phyloP scores from a whole-genome alignment of 2,113 vertebrate species.

The Sisor rabdophorus region DNA sequence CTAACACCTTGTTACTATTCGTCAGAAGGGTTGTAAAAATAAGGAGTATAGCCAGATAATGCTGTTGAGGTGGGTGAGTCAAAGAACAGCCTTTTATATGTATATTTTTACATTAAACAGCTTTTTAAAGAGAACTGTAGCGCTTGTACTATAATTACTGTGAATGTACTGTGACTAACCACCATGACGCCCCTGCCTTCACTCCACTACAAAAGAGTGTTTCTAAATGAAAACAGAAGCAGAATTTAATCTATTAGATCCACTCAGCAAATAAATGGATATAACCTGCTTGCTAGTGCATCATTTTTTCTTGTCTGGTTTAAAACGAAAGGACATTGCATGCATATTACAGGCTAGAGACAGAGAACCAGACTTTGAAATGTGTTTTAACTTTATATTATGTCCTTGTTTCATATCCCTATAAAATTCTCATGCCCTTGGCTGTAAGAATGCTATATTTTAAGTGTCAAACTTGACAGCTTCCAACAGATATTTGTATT shows the following conservation, averaged over 20 bases:
- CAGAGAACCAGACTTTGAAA: neutral
- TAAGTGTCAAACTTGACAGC: neutral
- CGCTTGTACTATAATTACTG: constrained; percentile 1
- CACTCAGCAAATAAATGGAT: constrained; percentile 24
- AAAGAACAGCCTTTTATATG: neutral
- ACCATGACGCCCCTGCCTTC: neutral
- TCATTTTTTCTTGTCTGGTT: constrained; percentile 6
- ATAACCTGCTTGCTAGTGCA: constrained; percentile 17
- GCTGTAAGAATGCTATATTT: neutral
- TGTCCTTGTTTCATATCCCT: constrained; percentile 14
- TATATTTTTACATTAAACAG: neutral
- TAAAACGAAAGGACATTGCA: neutral
- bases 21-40: no score
- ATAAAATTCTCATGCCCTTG: neutral
- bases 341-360: neutral
- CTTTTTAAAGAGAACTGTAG: neutral
- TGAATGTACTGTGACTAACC: constrained; percentile 17
- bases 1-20: no score
- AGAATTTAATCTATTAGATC: constrained; percentile 21
- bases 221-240: constrained; percentile 27
- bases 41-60: neutral
- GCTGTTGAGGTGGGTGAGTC: neutral
- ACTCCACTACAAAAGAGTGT: constrained; percentile 16
- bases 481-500: neutral
- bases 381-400: neutral